Evolutionary conservation across 1,140 invertebrate species (phyloP).

Genomic region (Drosophila azteca): DNA sequence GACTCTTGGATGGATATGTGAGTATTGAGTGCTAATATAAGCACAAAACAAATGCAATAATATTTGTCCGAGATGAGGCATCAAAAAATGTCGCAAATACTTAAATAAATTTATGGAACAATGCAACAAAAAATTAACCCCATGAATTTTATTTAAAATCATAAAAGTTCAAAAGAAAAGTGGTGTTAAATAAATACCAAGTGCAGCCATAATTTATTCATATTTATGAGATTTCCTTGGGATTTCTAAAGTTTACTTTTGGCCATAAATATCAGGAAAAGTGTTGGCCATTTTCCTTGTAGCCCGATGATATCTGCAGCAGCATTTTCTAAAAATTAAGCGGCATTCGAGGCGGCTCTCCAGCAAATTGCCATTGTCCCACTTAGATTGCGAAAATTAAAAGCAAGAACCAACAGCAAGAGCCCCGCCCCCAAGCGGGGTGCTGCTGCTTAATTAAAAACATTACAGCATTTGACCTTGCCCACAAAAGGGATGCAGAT

Average conservation of each 20-base stretch:
- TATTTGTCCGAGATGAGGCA: too few relatives aligned
- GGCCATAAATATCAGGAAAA: not conserved
- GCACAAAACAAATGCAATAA: too few relatives aligned
- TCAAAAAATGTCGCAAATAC: too few relatives aligned
- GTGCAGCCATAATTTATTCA: too few relatives aligned
- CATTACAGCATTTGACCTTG: slow-evolving; percentile 63
- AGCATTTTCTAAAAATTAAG: not conserved
- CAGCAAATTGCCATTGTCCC: slow-evolving; percentile 41
- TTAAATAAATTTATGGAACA: too few relatives aligned
- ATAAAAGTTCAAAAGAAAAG: too few relatives aligned
- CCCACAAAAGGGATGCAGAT: not conserved
- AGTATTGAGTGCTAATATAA: too few relatives aligned
- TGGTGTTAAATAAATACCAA: too few relatives aligned
- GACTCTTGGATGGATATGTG: not conserved
- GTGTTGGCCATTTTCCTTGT: not conserved
- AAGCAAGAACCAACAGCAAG: slow-evolving; percentile 37
- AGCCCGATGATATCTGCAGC: not conserved
- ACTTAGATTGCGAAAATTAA: slow-evolving; percentile 38
- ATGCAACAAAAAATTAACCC: too few relatives aligned
- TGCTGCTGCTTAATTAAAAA: slow-evolving; percentile 61
- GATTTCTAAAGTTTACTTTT: too few relatives aligned
- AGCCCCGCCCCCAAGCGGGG: not conserved
- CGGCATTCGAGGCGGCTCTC: slow-evolving; percentile 18
- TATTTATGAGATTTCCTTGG: too few relatives aligned
- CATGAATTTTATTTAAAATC: too few relatives aligned